Evolutionary conservation across 2,113 vertebrate species (phyloP).

Genomic region (Panthera uncia): DNA sequence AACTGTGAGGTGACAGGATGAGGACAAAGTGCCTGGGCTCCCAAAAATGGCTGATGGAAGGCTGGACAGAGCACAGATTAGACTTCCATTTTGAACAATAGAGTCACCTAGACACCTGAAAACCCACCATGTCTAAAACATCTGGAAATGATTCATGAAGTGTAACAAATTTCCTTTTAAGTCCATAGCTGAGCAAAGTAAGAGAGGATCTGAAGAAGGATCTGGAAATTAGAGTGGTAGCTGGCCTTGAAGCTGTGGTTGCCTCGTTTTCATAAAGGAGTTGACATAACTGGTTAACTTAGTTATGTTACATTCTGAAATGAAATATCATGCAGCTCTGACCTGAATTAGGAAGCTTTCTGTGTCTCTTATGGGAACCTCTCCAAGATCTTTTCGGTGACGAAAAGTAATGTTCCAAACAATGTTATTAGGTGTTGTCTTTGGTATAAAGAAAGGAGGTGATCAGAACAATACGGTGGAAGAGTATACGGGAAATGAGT

Average conservation of each 20-base stretch:
- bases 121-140: not conserved
- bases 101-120: not conserved
- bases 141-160: not conserved
- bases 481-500: not conserved
- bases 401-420: not conserved
- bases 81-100: not conserved
- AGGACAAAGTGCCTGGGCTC: not conserved
- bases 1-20: not conserved
- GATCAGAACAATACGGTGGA: not conserved
- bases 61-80: not conserved
- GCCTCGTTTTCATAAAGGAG: not conserved
- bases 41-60: not conserved
- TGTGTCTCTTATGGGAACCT: not conserved
- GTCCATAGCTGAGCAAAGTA: not conserved
- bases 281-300: not conserved
- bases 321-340: not conserved
- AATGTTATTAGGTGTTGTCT: not conserved
- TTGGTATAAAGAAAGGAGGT: not conserved
- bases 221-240: not conserved
- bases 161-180: not conserved
- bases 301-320: not conserved
- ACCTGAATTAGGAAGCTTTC: not conserved
- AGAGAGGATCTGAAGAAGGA: not conserved
- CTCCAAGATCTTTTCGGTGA: not conserved
- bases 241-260: not conserved